Conservation (phyloP, 92 coral and sea anemone genomes). For the Paramuricea clavata region DNA sequence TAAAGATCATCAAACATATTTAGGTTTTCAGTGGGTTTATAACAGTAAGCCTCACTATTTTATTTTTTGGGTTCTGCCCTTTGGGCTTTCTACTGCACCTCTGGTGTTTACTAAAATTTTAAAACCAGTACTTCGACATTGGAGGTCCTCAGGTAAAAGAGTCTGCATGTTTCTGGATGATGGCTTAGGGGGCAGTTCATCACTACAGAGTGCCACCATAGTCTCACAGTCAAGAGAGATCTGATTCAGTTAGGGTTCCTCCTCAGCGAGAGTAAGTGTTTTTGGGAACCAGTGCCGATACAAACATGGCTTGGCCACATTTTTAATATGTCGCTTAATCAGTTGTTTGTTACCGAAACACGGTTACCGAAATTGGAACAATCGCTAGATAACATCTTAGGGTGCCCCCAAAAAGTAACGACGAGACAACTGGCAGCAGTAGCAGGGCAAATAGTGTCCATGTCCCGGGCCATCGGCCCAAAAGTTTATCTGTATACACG, state of each 20-base stretch:
- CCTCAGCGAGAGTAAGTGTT: constrained; percentile 45
- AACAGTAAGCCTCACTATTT: constrained; percentile 11
- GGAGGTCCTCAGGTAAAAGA: no score
- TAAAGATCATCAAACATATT: constrained; percentile 1
- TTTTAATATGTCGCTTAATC: constrained; percentile 57
- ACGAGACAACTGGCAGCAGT: constrained; percentile 48
- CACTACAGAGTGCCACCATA: constrained; percentile 11
- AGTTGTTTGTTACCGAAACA: constrained; percentile 56
- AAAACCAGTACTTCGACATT: no score
- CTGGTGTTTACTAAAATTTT: no score
- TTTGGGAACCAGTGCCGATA: constrained; percentile 26
- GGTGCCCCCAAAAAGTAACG: constrained; percentile 46
- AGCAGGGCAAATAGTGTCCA: constrained; percentile 68
- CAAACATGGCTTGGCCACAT: constrained; percentile 65
- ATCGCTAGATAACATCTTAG: background rate
- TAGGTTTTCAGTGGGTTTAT: constrained; percentile 41
- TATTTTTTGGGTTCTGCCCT: constrained; percentile 9
- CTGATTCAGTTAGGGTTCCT: constrained; percentile 52
- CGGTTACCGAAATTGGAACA: constrained; percentile 45
- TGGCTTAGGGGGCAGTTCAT: no score
- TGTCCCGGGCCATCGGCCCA: constrained; percentile 56
- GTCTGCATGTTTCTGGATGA: no score
- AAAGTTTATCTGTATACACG: constrained; percentile 53
- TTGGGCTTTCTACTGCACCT: no score
- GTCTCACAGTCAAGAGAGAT: constrained; percentile 37